These are phyloP conservation scores for Nudaria mundana DNA, from an alignment of 2,888 invertebrate genomes.

Conservation along the genomic window DNA sequence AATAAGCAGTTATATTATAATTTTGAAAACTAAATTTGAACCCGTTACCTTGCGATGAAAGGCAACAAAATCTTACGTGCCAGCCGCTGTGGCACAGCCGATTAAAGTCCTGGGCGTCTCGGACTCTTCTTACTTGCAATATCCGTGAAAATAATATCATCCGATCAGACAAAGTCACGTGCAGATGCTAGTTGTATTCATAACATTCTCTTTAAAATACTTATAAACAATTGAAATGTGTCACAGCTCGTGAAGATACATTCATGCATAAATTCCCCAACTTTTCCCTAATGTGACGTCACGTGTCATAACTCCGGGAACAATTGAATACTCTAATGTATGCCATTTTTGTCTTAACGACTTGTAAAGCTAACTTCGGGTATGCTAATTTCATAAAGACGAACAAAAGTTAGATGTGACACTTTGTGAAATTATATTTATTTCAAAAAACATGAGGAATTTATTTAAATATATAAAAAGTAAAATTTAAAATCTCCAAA, in stretches of 20 bases:
- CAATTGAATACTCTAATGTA: conserved; percentile 8
- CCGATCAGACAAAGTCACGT: no score
- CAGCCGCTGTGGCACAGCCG: no score
- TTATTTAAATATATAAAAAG: not conserved
- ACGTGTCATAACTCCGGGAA: conserved; percentile 4
- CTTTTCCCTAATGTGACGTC: conserved; percentile 6
- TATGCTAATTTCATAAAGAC: conserved; percentile 14
- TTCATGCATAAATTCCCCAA: conserved; percentile 7
- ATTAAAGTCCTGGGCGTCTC: no score
- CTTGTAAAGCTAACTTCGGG: conserved; percentile 12
- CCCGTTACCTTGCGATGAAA: no score
- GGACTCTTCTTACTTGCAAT: no score
- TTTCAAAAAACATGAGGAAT: not conserved
- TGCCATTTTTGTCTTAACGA: conserved; percentile 16
- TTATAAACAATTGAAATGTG: not conserved
- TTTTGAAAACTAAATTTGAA: no score
- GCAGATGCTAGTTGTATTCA: no score
- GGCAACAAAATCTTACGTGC: no score
- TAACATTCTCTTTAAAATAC: not conserved
- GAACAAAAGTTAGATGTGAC: not conserved
- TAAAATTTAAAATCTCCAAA: no score
- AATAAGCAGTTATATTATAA: no score
- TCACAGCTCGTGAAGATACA: conserved; percentile 5
- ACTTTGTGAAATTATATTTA: not conserved
- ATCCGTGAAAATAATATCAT: no score